Conservation (phyloP, 1,140 invertebrate species). For the Calliphora vicina region DNA sequence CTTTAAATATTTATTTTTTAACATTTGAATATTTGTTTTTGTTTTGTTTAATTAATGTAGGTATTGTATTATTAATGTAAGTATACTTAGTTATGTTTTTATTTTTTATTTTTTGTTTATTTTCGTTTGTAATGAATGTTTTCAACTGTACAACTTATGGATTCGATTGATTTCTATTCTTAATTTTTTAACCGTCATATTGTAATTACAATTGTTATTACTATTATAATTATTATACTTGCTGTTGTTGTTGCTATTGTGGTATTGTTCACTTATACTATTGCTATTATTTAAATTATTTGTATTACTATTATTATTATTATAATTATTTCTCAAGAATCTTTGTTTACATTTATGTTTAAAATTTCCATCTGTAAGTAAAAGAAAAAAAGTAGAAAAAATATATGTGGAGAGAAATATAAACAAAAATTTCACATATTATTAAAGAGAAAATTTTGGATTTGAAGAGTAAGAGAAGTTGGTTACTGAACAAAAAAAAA, state of each 20-base stretch:
- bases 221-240: slow-evolving; percentile 40
- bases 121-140: slow-evolving; percentile 6
- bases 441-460: not conserved
- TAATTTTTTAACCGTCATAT: slow-evolving; percentile 51
- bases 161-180: slow-evolving; percentile 52
- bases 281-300: slow-evolving; percentile 27
- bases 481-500: too few species aligned
- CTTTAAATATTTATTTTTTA: slow-evolving; percentile 16
- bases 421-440: not conserved
- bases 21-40: slow-evolving; percentile 32
- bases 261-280: slow-evolving; percentile 28
- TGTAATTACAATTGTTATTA: slow-evolving; percentile 39
- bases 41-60: slow-evolving; percentile 28
- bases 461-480: not conserved
- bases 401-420: slow-evolving; percentile 39
- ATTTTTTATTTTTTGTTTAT: not conserved
- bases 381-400: slow-evolving; percentile 45
- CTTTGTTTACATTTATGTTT: slow-evolving; percentile 50
- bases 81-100: not conserved
- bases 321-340: slow-evolving; percentile 38
- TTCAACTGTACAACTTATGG: slow-evolving; percentile 51
- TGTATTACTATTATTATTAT: slow-evolving; percentile 33
- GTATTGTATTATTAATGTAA: too few species aligned
- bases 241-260: slow-evolving; percentile 41
- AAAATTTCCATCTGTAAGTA: slow-evolving; percentile 53